These are phyloP conservation scores for Cyanoramphus novaezelandiae DNA, from an alignment of 2,113 vertebrate species.

Conservation along the genomic window DNA sequence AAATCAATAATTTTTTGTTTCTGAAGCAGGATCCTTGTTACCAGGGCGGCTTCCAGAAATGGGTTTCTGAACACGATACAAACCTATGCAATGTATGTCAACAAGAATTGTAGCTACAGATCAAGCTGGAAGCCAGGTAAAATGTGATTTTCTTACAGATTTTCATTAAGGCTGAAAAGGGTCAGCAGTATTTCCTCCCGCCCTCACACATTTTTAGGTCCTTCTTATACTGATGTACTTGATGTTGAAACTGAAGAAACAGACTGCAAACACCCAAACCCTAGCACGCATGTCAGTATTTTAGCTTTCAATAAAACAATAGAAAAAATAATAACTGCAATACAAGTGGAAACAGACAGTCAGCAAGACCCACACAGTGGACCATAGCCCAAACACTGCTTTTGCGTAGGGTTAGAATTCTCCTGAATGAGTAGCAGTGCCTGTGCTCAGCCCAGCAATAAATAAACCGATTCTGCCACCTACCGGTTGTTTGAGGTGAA, in stretches of 20 bases:
- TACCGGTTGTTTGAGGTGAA: not conserved
- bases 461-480: conserved; percentile 9
- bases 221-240: not conserved
- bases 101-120: not conserved
- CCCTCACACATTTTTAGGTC: not conserved
- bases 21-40: not conserved
- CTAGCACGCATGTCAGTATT: not conserved
- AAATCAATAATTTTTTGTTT: not conserved
- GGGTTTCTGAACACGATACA: not conserved
- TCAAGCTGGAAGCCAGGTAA: not conserved
- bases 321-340: not conserved
- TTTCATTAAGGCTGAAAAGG: not conserved
- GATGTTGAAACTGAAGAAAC: not conserved
- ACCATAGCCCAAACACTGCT: not conserved
- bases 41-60: not conserved
- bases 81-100: not conserved
- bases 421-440: fast-evolving
- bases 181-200: fast-evolving
- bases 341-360: not conserved
- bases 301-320: not conserved
- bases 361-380: not conserved
- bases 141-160: not conserved
- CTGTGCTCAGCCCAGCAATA: not conserved
- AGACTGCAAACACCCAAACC: not conserved
- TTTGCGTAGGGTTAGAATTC: not conserved